These are phyloP conservation scores for Fissipunctia ypsillon DNA, from an alignment of 2,888 invertebrate genomes.

Conservation along the genomic window DNA sequence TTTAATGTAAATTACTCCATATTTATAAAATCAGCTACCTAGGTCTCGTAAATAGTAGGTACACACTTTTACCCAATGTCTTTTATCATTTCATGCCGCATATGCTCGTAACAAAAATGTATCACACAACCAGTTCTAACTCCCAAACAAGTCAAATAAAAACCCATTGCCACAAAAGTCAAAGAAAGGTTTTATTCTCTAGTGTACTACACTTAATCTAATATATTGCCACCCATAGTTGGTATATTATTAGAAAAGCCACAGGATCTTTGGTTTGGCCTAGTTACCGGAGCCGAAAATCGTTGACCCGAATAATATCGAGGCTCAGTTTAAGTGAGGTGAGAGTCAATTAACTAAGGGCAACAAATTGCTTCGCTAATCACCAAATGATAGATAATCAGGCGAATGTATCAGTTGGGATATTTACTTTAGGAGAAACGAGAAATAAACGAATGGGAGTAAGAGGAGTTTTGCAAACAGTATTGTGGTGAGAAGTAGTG, in stretches of 20 bases:
- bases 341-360: slow-evolving; percentile 42
- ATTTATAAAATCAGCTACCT: background rate
- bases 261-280: slow-evolving; percentile 46
- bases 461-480: background rate
- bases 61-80: background rate
- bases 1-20: background rate
- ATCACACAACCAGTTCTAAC: background rate
- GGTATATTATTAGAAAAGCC: slow-evolving; percentile 25
- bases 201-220: slow-evolving; percentile 20
- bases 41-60: background rate
- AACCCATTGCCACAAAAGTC: background rate
- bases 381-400: slow-evolving; percentile 42
- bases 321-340: slow-evolving; percentile 49
- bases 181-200: slow-evolving; percentile 18
- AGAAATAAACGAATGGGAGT: background rate
- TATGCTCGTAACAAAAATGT: background rate
- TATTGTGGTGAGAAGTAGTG: background rate
- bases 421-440: slow-evolving; percentile 9
- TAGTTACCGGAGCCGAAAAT: slow-evolving; percentile 40
- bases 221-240: slow-evolving; percentile 34
- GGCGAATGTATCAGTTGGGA: slow-evolving; percentile 11
- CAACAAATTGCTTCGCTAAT: slow-evolving; percentile 48
- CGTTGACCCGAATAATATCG: slow-evolving; percentile 52
- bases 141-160: background rate
- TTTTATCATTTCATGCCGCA: background rate